Percentiles rank a stretch among this genome's conserved stretches.
phyloP scores from a whole-genome alignment of 2,888 invertebrate genomes.

The Dicranocentrus wangi region DNA sequence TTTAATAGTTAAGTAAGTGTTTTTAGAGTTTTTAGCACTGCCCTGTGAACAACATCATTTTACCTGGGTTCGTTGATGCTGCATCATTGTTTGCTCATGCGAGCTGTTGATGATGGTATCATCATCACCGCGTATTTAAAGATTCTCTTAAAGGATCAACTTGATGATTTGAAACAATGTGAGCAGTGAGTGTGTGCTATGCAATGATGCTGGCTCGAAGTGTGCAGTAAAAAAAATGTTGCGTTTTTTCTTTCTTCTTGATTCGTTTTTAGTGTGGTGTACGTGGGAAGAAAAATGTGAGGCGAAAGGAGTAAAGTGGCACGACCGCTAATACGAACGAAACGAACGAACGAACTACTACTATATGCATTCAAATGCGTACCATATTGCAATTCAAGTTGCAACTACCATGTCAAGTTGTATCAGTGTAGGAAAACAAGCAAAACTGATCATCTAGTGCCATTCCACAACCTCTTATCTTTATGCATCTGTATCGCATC shows the following conservation, averaged over 20 bases:
- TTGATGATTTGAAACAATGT: no score
- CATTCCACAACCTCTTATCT: not conserved
- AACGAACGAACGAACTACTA: not conserved
- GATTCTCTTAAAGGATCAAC: no score
- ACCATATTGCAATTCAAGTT: not conserved
- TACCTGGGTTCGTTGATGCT: no score
- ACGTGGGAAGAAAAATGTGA: conserved; percentile 46
- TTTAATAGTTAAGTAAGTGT: not conserved
- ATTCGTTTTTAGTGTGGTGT: conserved; percentile 6
- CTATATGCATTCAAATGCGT: not conserved
- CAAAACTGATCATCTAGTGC: no score
- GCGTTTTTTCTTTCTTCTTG: not conserved
- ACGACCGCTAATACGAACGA: conserved; percentile 22
- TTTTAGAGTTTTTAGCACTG: not conserved
- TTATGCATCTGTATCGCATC: not conserved
- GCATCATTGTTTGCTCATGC: no score
- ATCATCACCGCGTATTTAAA: no score
- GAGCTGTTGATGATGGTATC: no score
- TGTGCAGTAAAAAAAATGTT: no score
- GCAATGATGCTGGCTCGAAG: no score
- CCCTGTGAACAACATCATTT: not conserved
- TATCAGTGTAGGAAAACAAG: no score
- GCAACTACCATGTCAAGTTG: not conserved
- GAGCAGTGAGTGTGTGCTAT: no score
- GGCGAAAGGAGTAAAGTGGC: conserved; percentile 37